Base-by-base conservation (phyloP, 2,888 invertebrate species). In the Sminthurides aquaticus region DNA sequence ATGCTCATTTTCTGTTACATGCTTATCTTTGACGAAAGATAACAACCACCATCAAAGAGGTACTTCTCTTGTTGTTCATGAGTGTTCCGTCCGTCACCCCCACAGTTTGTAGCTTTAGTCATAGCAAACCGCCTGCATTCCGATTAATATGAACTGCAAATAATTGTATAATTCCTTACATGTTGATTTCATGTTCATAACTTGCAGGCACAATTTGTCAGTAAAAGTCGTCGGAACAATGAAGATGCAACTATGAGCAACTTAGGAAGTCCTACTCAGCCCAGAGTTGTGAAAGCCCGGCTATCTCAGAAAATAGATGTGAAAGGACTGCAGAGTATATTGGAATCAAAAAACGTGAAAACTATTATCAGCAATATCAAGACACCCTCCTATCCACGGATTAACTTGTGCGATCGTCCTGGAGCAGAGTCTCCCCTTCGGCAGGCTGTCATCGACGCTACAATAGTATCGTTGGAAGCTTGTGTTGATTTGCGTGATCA, bases 361-460 rank as follows among this genome's bases (percentile, higher is more conserved):
- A 22, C 57, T 1, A 62, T 49, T 18, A 28, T 68, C 18, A 8
- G 52, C 1, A 24, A 58, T 8, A 57, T 64, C 3, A 66, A 62
- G 25, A 60, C 56, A n/a, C 34, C 64, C 1, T 18, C 48, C 3
- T 25, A 55, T 52, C 71, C 69, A 2, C 67, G 71, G 15, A 43
- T 74, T 24, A 74, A 74, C 48, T 54, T 74, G 56, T 67, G 69
- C 27, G 75, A 75, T 24, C 54, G 64, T 20, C 73, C 73, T 25
- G 72, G 72, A 24, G 24, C 60, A 8, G 67, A 68, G 1, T 74
- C 74, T 28, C 65, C 68, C 11, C 54, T 67, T 58, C 55, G 74
- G 58, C 67, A 70, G 56, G 63, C 62, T 25, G 62, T 76, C 69
- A 67, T 76, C 76, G 71, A 76, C 75, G 49, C 78, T 70, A 69